These are phyloP conservation scores for Campylomormyrus numenius DNA, from an alignment of 2,113 vertebrate species.

Conservation along the genomic window DNA sequence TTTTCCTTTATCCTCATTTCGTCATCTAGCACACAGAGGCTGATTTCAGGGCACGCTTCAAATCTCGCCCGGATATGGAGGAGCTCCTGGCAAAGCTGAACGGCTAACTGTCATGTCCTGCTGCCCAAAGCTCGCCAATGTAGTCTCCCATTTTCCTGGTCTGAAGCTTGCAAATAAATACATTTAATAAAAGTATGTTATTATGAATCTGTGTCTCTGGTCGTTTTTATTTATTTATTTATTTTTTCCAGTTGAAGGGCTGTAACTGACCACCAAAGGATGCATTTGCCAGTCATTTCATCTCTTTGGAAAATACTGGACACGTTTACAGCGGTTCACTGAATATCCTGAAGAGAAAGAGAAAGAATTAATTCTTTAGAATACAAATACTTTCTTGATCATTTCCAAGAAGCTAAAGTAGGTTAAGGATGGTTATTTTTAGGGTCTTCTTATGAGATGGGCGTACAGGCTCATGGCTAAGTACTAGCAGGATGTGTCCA, in stretches of 20 bases:
- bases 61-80: slow-evolving; percentile 79
- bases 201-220: not conserved
- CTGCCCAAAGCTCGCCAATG: not conserved
- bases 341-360: not conserved
- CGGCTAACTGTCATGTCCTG: slow-evolving; percentile 36
- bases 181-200: not conserved
- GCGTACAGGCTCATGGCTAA: not conserved
- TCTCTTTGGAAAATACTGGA: not conserved
- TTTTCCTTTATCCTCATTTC: slow-evolving; percentile 5
- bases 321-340: not conserved
- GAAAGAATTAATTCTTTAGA: not conserved
- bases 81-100: slow-evolving; percentile 69
- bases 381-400: not conserved
- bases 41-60: slow-evolving; percentile 72
- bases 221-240: not conserved
- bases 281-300: not conserved
- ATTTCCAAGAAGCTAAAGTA: not conserved
- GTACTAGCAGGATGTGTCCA: not conserved
- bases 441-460: not conserved
- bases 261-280: not conserved
- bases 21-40: slow-evolving; percentile 63
- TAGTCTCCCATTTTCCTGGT: not conserved
- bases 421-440: not conserved
- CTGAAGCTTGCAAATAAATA: not conserved
- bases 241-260: not conserved